Base-by-base conservation (phyloP, 2,888 invertebrate species). In the Metacarcinus magister region DNA sequence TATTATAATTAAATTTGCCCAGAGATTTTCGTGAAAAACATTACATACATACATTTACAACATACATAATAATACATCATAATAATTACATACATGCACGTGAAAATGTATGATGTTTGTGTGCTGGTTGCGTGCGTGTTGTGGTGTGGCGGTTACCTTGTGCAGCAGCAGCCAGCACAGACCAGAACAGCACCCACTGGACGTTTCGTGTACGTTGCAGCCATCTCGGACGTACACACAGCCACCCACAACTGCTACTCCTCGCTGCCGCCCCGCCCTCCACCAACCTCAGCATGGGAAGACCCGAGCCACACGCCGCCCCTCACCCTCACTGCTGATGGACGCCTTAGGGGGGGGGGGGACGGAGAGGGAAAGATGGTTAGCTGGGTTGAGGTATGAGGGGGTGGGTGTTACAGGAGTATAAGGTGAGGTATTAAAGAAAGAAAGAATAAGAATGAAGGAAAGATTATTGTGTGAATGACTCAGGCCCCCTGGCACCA, bases 171-270 rank as follows among this genome's bases (percentile, higher is more conserved):
- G 98, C 98, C 98, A 98, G 98, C 97, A 99, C 98, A 0, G 99
- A 98, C 98, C 98, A 98, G 97, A 98, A 98, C 5, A 99, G 98
- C 39, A 98, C 98, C 98, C 98, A 98, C 97, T 98, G 98, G 28
- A 98, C 96, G 0, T 96, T 96, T 39, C 92, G 82, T 32, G 95
- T 95, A 48, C 94, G n/a, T 87, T 95, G 96, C 7, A 97, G 90
- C 13, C 75, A 94, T 13, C 46, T 19, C 8, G 97, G 97, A 32
- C 95, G 87, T 19, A 96, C 46, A 32, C 96, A 96, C 48, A 97
- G 87, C 97, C 97, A 97, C 7, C 97, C 97, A 67, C 97, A 97
- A 5, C 93, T 89, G 28, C 60, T 90, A n/a, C 44, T 48, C 95
- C 28, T 91, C 94, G 28, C 48, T 54, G 67, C 93, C 95, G 92